A percentile compares a stretch with the other conserved stretches of the same genome.
Evolutionary conservation across 1,140 invertebrate species (phyloP).

Genomic region (Adoxophyes honmai): DNA sequence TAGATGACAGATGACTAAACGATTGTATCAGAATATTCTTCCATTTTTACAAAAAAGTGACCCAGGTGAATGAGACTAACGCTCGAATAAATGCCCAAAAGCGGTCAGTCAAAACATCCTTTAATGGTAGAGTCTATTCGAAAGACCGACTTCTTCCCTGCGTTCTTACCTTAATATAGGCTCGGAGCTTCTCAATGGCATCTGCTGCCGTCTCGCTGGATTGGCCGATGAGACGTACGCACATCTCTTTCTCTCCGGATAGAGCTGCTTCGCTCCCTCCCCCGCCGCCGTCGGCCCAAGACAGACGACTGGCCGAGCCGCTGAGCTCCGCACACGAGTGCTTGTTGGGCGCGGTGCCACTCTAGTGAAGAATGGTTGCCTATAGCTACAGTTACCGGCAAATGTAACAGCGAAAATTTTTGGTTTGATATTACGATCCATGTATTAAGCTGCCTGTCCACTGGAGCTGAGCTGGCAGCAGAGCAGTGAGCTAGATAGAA

Average conservation of each 20-base stretch:
- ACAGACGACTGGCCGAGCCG: constrained; percentile 22
- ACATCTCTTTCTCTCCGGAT: constrained; percentile 18
- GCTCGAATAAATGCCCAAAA: neutral
- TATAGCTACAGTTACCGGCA: constrained; percentile 26
- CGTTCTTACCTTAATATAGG: constrained; percentile 38
- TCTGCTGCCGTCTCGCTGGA: constrained; percentile 42
- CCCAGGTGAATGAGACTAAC: too few relatives aligned
- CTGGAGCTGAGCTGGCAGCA: too few relatives aligned
- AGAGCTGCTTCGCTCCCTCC: constrained; percentile 15
- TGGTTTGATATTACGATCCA: too few relatives aligned
- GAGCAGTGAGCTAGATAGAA: too few relatives aligned
- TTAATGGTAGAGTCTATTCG: neutral
- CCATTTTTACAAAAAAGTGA: too few relatives aligned
- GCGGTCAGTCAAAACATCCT: neutral
- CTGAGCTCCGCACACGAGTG: constrained; percentile 34
- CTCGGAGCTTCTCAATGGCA: constrained; percentile 50
- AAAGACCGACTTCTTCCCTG: too few relatives aligned
- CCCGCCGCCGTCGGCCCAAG: constrained; percentile 16
- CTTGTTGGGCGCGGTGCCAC: constrained; percentile 37
- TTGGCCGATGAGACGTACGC: constrained; percentile 34
- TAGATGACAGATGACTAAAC: too few relatives aligned
- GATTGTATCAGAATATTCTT: too few relatives aligned
- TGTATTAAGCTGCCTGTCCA: too few relatives aligned
- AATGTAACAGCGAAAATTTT: too few relatives aligned
- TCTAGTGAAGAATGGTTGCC: constrained; percentile 51